Base-by-base conservation (phyloP, 2,888 invertebrate genomes). In the Athalia cordata region DNA sequence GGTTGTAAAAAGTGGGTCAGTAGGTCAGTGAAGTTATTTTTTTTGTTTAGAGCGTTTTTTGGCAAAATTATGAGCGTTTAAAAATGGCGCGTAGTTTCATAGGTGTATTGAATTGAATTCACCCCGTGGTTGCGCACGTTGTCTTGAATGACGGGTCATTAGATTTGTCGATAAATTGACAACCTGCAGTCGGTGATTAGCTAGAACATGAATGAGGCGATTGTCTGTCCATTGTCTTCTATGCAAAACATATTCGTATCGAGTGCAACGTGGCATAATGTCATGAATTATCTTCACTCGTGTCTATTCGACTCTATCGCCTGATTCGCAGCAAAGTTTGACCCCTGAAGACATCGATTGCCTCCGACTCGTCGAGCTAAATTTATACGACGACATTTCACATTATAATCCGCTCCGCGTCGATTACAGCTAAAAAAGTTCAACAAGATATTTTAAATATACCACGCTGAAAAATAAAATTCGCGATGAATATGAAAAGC, bases 111-210 rank as follows among this genome's bases (percentile, higher is more conserved):
- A 29, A 29, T 29, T 2, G 29, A 29, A 29, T 29, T 29, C 29
- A 29, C 2, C 29, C 29, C 29, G 15, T 62, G 15, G 13, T 62
- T 13, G 62, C 15, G 15, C 15, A 62, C n/a, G 62, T 5, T 62
- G 47, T 59, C 57, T 50, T 29, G 29, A 75, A 64, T 75, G 75
- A 75, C 62, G 62, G 62, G 75, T 75, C 61, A 75, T 75, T 75
- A 64, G 47, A 52, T 62, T 50, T 11, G 5, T 49, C 62, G 13
- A 75, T 64, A 75, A 75, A 75, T 62, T 64, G 61, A 52, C 64
- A 57, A 75, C n/a, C 45, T 45, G 9, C 0, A 4, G 15, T 75
- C 49, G 9, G 15, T 75, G 62, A 75, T 75, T 75, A 62, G 75
- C 59, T 57, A 72, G 57, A 59, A 29, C 75, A 75, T 72, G 45